Evolutionary conservation across 2,113 vertebrate genomes (phyloP), one percentile per base, ranked within the genome.

Genomic region (Ophiodon elongatus): DNA sequence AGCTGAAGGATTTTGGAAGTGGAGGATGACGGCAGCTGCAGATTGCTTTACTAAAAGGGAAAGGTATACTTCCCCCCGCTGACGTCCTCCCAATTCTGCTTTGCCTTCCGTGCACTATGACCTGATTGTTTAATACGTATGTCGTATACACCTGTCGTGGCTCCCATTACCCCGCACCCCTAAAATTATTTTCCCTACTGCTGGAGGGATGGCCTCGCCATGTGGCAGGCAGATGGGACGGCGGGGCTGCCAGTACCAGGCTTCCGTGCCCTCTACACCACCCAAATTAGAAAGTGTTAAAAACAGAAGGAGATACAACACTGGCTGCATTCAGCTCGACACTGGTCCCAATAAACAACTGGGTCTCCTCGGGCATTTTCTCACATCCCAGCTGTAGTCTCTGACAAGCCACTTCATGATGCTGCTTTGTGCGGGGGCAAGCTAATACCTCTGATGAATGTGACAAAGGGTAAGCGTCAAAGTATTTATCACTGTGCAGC

Each of bases 171-270:
- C 37, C 23, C 37, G n/a, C n/a, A 57, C 37, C 45, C n/a, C n/a
- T n/a, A 39, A 64, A 79, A 37, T 43, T 21, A 17, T 60, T 62
- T 54, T 4, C 39, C 76, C 52, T 45, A 56, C 69, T 77, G 80
- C 70, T 74, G 67, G 77, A 77, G 59, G 52, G 52, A 76, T 21
- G 7, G 69, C 59, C 39, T 65, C 1, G 21, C 79, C 85, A 89
- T 85, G 87, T 80, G 86, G 82, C 60, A 8, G 78, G 80, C 92
- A 94, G 91, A 94, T 93, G 91, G 91, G 73, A 52, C 52, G 60
- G 57, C 25, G 65, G 13, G 13, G 33, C 52, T 85, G 83, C 89
- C 88, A 84, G 80, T 68, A 27, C 41, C 68, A 83, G 84, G 76
- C 68, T 80, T 88, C 72, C 62, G 76, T 69, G 82, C 73, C 78